Base-by-base conservation (phyloP, 1,140 invertebrate genomes). In the Aphaenogaster floridana region DNA sequence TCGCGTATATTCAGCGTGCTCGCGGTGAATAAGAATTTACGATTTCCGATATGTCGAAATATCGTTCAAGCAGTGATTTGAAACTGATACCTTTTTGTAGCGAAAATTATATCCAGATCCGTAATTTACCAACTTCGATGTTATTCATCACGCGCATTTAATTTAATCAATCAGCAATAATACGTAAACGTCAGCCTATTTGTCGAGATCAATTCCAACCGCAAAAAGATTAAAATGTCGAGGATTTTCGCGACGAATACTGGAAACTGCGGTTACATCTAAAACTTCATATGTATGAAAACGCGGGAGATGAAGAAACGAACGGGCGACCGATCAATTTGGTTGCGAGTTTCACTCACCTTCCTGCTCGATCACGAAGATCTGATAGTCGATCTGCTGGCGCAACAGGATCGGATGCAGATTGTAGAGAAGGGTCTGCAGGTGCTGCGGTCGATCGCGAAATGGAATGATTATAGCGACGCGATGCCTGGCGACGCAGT, bases 341-440 rank as follows among this genome's bases (percentile, higher is more conserved):
- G 13, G 17, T 13, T 8, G 45, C 17, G 21, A 42, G 9, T 63
- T 13, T 17, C 9, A 79, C 91, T 91, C 28, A 97, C 97, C 97
- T 94, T 96, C 96, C 95, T 99, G 99, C 95, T 99, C 99, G n/a
- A 99, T 96, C n/a, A 99, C 97, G 95, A 98, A 99, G 91, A 99
- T 98, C 88, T 97, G 97, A 95, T 99, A 99, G 93, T 99, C 98
- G 74, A 99, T 96, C 94, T 98, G 97, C 95, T 99, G 99, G 87
- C 97, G 97, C 94, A 98, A 97, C 45, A 99, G 96, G 90, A 99
- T 97, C 36, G 98, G 98, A 95, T 99, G 98, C 93, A 99, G 97
- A 95, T 99, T 98, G 92, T 98, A 97, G 9, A 99, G 96, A 92
- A 99, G 97, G 68, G 97, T 96, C 77, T 97, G 96, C 57, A 99